Evolutionary conservation across 2,797 vertebrate genomes (phyloP).

Genomic region (Sebastes paucispinis): DNA sequence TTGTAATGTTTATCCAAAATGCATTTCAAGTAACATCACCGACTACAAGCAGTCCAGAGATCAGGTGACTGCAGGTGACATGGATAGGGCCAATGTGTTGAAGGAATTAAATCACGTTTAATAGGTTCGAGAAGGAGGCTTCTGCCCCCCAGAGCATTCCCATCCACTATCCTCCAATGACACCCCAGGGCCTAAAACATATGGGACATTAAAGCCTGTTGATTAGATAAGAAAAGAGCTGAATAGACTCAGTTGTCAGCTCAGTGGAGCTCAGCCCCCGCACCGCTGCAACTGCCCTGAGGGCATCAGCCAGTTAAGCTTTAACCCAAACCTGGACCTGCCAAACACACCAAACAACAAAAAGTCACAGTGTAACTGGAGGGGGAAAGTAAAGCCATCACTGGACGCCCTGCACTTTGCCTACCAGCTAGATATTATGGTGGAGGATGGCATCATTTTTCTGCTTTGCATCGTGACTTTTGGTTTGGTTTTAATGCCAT

Average conservation of each 20-base stretch:
- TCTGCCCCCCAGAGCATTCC: background rate
- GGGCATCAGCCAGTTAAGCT: background rate
- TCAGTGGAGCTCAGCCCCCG: background rate
- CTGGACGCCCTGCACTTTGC: background rate
- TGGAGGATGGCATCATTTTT: background rate
- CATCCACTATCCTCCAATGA: background rate
- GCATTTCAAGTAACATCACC: background rate
- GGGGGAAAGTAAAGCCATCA: background rate
- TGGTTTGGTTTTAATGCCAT: background rate
- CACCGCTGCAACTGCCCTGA: background rate
- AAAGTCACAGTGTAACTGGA: background rate
- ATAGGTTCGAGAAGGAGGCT: background rate
- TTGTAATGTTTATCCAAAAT: background rate
- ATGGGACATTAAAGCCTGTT: background rate
- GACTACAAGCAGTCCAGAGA: background rate
- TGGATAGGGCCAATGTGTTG: background rate
- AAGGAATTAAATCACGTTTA: background rate
- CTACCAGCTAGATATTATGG: background rate
- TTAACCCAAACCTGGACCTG: constrained; percentile 5
- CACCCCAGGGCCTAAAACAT: background rate
- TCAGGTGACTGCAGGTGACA: background rate
- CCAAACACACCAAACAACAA: background rate
- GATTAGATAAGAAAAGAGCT: background rate
- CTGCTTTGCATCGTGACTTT: background rate
- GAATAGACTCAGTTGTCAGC: constrained; percentile 7